Evolutionary conservation across 2,113 vertebrate species (phyloP).

Genomic region (Elephantulus edwardii): DNA sequence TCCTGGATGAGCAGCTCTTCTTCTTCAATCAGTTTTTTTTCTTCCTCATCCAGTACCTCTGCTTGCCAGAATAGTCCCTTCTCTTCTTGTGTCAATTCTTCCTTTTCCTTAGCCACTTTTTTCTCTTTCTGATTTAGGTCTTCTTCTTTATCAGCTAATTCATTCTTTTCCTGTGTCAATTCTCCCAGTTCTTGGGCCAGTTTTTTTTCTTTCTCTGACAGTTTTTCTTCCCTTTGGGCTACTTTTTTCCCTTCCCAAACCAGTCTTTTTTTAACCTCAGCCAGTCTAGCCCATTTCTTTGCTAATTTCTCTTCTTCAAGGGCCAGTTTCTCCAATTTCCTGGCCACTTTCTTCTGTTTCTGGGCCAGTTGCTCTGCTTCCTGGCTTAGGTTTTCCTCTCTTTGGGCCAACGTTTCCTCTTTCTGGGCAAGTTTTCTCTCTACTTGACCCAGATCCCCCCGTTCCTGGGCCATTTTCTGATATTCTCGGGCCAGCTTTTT

Average conservation of each 20-base stretch:
- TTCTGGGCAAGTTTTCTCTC: slow-evolving; percentile 13
- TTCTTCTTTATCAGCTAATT: slow-evolving; percentile 24
- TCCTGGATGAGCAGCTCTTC: slow-evolving; percentile 50
- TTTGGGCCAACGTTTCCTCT: slow-evolving; percentile 31
- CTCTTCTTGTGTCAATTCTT: neutral
- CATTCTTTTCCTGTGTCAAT: neutral
- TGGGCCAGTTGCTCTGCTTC: slow-evolving; percentile 48
- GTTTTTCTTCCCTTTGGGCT: neutral
- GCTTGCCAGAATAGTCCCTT: neutral
- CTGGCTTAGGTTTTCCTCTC: slow-evolving; percentile 17
- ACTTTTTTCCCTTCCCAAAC: neutral
- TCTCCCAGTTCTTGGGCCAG: slow-evolving; percentile 2
- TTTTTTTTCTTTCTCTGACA: slow-evolving; percentile 17
- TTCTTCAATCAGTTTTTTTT: slow-evolving; percentile 24
- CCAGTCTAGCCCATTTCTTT: slow-evolving; percentile 52
- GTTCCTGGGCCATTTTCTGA: neutral
- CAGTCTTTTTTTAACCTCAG: neutral
- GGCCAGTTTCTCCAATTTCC: slow-evolving; percentile 25
- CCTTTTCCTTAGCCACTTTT: neutral
- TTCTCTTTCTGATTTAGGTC: slow-evolving; percentile 2
- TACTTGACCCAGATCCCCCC: neutral
- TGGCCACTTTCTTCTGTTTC: slow-evolving; percentile 30
- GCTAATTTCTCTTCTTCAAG: slow-evolving; percentile 20
- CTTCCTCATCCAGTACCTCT: neutral
- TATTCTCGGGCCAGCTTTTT: slow-evolving; percentile 37